These are phyloP conservation scores for Thaleichthys pacificus DNA, from an alignment of 2,797 vertebrate genomes.

Conservation along the genomic window DNA sequence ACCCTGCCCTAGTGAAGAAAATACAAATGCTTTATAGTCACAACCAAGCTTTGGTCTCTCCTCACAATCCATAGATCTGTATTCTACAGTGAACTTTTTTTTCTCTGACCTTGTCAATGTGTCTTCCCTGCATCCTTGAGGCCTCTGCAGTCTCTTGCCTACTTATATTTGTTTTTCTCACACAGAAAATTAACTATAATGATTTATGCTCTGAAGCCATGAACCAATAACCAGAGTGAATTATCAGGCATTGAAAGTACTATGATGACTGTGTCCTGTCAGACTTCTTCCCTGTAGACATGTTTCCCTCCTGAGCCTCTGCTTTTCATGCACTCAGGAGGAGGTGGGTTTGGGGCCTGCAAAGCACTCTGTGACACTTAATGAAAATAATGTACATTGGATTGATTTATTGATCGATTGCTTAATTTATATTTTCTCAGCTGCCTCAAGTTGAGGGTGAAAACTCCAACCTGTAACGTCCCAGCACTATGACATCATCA, in stretches of 20 bases:
- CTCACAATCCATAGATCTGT: neutral
- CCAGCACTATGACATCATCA: constrained; percentile 59
- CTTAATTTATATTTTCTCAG: constrained; percentile 34
- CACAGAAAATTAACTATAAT: neutral
- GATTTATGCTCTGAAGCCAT: neutral
- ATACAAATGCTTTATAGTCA: constrained; percentile 1
- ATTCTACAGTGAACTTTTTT: neutral
- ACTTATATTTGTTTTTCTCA: neutral
- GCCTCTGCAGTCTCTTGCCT: no score
- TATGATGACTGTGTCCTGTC: neutral
- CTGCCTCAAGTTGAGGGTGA: constrained; percentile 55
- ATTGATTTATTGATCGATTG: neutral
- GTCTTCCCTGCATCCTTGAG: neutral
- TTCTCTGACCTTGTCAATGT: neutral
- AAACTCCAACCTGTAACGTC: constrained; percentile 28
- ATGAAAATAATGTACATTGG: neutral
- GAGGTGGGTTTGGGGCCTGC: neutral
- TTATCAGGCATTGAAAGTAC: neutral
- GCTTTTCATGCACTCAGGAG: neutral
- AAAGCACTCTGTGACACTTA: neutral
- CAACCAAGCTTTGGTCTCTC: neutral
- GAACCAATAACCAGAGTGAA: neutral
- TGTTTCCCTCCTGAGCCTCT: neutral
- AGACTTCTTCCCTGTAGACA: neutral
- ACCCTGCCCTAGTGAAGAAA: neutral